Base-by-base conservation (phyloP, 2,797 vertebrate species). In the Esox lucius region DNA sequence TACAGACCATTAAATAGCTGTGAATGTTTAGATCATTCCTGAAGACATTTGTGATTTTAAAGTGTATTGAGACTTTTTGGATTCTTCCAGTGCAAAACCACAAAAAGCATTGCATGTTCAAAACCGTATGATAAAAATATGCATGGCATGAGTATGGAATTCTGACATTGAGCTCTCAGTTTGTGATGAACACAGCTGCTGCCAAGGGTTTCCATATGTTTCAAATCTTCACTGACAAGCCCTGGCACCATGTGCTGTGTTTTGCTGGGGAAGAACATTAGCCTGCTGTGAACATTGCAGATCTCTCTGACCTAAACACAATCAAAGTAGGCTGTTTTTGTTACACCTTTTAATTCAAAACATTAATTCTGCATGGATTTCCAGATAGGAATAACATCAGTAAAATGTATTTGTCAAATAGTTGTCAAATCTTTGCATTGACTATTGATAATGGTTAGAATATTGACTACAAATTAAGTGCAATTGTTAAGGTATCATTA, bases 131-230 rank as follows among this genome's bases (percentile, higher is more conserved):
- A 73, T 61, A 72, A 59, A 39, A 75, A 77, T 81, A 85, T 86
- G 84, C 87, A 79, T 77, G 73, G 82, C 87, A 77, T 86, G 82
- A 80, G 74, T 87, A 90, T 90, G 83, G 9, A 68, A 75, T 74
- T 81, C 83, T 84, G 87, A 89, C 86, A 87, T 77, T 75, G 74
- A 87, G 78, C 81, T 87, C 78, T 13, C 80, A 75, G 83, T 83
- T 86, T 87, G 86, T 88, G 82, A 79, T 68, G 74, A 83, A 75
- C 78, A 68, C 71, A 81, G 82, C 80, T 86, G 80, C 80, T 82
- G 80, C 80, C 76, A 72, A 13, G 71, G 26, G 65, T 80, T 86
- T 80, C 80, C 42, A 65, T 71, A 75, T 81, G 71, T 82, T 73
- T 87, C 73, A 80, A 85, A 75, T 88, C 83, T 84, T 80, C 78